A percentile compares a stretch with the other conserved stretches of the same genome.
These are phyloP conservation scores for Murina feae DNA, from an alignment of 2,113 vertebrate species.

Conservation along the genomic window DNA sequence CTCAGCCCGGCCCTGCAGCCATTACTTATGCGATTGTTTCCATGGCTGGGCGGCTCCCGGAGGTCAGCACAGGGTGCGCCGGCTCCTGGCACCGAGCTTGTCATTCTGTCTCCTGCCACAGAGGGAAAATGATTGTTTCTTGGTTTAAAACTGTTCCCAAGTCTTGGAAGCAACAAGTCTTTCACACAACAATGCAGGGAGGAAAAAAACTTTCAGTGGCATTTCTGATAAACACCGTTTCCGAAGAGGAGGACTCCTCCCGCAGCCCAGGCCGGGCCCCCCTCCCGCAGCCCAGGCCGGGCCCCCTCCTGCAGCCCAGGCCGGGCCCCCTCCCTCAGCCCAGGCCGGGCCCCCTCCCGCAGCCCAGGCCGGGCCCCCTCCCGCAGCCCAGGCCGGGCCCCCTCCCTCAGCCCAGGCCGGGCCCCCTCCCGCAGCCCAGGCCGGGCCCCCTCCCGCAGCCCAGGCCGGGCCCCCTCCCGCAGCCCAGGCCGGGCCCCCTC, in stretches of 20 bases:
- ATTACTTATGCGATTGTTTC: background rate
- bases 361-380: background rate
- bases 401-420: background rate
- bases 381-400: no score
- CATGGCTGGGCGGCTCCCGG: background rate
- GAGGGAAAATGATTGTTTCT: background rate
- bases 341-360: no score
- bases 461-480: background rate
- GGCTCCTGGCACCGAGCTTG: background rate
- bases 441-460: background rate
- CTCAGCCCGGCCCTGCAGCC: background rate
- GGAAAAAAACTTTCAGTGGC: no score
- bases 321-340: background rate
- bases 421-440: background rate
- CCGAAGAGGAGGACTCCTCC: background rate
- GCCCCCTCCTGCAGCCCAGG: background rate
- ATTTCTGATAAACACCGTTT: background rate
- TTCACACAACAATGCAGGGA: background rate
- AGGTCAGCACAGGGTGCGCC: no score
- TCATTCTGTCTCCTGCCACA: background rate
- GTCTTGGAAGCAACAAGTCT: background rate
- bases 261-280: background rate
- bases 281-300: background rate
- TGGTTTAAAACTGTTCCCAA: background rate
- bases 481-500: no score